Base-by-base conservation (phyloP, 2,113 vertebrate species). In the Butorides virescens region DNA sequence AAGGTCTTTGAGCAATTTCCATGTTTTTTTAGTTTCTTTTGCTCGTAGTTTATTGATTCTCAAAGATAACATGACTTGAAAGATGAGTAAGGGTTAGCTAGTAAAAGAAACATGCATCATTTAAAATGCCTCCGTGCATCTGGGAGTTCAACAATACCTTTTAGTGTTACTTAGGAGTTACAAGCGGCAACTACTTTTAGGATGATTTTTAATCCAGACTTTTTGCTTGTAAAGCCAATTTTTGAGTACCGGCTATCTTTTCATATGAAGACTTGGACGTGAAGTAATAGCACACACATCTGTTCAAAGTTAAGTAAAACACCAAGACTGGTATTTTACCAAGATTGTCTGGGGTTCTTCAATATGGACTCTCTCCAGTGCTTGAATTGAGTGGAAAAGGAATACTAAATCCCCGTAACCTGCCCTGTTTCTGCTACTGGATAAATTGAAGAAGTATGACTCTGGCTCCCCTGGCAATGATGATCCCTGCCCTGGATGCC, bases 71-170 rank as follows among this genome's bases (percentile, higher is more conserved):
- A 77, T 1, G 59, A 52, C 93, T 84, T 36, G 71, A 88, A 78
- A 95, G 88, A 93, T 90, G 71, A 44, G 68, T 39, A 77, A 84
- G 93, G 92, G 88, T 92, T 96, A 90, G 71, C 59, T 90, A 73
- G 88, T 62, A 80, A 95, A 88, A 91, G 79, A 95, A 92, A 91
- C 83, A 88, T 90, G 50, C 79, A 92, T 94, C 55, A 80, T 88
- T 92, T 86, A 88, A 96, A 97, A 96, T 59, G 86, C 79, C 61
- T 88, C 73, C 75, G 76, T 72, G 86, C 86, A 71, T 91, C 39
- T 59, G 72, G 90, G 82, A 94, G 29, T 62, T 78, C 67, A 93
- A 75, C 86, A 92, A 71, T 71, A 74, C 65, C 68, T 84, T 74
- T 95, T 86, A 94, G 53, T 21, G 74, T 95, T 82, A 70, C 81